Percentiles rank a stretch among this genome's conserved stretches.
Evolutionary conservation across 2,113 vertebrate species (phyloP).

Genomic region (Seriola aureovittata): DNA sequence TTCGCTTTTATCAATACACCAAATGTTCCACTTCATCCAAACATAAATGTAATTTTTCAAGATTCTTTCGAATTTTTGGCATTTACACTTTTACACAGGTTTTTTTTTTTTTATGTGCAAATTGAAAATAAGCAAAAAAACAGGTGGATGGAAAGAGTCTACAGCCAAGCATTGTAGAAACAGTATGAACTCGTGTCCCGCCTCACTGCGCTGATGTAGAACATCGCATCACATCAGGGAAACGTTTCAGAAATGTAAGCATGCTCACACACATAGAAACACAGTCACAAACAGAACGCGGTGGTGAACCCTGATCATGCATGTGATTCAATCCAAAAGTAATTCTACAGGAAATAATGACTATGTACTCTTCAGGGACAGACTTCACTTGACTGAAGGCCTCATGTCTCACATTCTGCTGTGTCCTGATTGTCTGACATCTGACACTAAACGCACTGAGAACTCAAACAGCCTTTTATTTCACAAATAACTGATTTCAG

Average conservation of each 20-base stretch:
- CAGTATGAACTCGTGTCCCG: background rate
- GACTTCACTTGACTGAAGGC: slow-evolving; percentile 15
- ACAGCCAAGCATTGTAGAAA: no score
- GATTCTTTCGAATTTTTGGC: no score
- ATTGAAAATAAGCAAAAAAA: no score
- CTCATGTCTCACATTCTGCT: background rate
- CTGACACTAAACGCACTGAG: background rate
- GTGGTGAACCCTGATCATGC: slow-evolving; percentile 37
- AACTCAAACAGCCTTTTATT: slow-evolving; percentile 1
- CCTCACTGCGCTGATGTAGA: slow-evolving; percentile 11
- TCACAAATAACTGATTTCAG: background rate
- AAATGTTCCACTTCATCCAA: no score
- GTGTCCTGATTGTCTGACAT: background rate
- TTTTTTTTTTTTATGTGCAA: no score
- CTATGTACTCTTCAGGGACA: slow-evolving; percentile 9
- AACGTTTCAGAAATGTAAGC: background rate
- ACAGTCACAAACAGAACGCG: background rate
- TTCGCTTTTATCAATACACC: no score
- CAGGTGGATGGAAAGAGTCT: no score
- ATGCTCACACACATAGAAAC: slow-evolving; percentile 16
- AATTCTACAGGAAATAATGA: slow-evolving; percentile 49
- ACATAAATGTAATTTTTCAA: no score
- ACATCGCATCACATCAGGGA: slow-evolving; percentile 12
- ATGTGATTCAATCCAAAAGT: slow-evolving; percentile 50
- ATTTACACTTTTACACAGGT: no score